Evolutionary conservation across 92 coral and sea anemone species (phyloP).

Genomic region (Umimayanthus chanpuru): DNA sequence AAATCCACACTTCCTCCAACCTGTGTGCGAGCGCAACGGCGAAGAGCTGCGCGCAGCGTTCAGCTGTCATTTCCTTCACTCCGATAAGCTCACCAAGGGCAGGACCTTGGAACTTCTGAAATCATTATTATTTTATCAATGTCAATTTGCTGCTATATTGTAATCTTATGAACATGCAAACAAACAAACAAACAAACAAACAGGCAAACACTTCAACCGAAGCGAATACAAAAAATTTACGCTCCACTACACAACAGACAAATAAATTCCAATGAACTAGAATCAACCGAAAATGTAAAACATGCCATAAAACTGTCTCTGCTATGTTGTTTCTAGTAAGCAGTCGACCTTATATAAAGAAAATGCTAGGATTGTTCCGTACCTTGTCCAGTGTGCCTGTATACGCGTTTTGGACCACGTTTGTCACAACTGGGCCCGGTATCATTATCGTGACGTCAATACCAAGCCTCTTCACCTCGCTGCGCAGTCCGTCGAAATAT

Average conservation of each 20-base stretch:
- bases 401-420: conserved; percentile 26
- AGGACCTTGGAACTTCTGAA: conserved; percentile 30
- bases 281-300: too few species aligned
- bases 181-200: too few species aligned
- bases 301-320: too few species aligned
- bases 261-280: too few species aligned
- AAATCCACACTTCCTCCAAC: conserved; percentile 39
- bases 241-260: too few species aligned
- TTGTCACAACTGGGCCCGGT: conserved; percentile 26
- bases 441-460: conserved; percentile 25
- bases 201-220: too few species aligned
- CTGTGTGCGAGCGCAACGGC: conserved; percentile 34
- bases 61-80: conserved; percentile 41
- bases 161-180: too few species aligned
- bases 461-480: conserved; percentile 31
- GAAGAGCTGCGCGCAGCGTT: conserved; percentile 23
- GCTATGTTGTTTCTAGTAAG: too few species aligned
- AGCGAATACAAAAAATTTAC: too few species aligned
- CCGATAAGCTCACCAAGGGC: conserved; percentile 33
- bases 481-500: conserved; percentile 29
- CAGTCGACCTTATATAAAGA: too few species aligned
- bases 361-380: background rate
- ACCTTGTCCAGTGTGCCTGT: conserved; percentile 34
- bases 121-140: background rate
- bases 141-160: background rate